Evolutionary conservation across 2,888 invertebrate genomes (phyloP), one percentile per base, ranked within the genome.

Genomic region (Celastrina argiolus): DNA sequence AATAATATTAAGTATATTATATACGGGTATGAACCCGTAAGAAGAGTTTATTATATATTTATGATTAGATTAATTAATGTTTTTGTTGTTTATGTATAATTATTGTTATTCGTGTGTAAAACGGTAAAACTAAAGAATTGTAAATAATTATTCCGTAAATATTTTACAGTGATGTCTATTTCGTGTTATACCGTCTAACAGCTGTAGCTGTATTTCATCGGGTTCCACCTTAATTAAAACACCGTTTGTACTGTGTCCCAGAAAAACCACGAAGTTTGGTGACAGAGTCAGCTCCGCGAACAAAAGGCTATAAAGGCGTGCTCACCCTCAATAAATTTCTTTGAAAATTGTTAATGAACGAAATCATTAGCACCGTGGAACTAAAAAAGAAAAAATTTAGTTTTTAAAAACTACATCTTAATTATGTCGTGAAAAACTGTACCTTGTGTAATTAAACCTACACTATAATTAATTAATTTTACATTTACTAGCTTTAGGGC

Each of bases 291-390:
- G 63, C 69, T 64, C 34, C 36, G 41, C 34, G 67, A 72, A 73
- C 73, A 74, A 74, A 73, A 69, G 70, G 67, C 69, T 71, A 70
- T 69, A 67, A 69, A 71, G 66, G 67, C 66, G 64, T 56, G 66
- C 68, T 66, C 67, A 64, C 71, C 68, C 70, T 71, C 69, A 68
- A 72, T 69, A 74, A 70, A 70, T 71, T 69, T 61, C 72, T 70
- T 73, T 73, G 69, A 66, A 73, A 72, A 73, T 72, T 73, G 71
- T 72, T 74, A 74, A 73, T 71, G 72, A 74, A 72, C 70, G 73
- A 69, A 72, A 74, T 73, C 71, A 71, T 74, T 73, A 72, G 72
- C 74, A 69, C 63, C 28, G 58, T 58, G 31, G 59, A 41, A 56
- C 28, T 36, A 56, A 65, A 58, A 58, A 22, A 8, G 22, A 16